Conservation (phyloP, 37 sponge, comb jelly and placozoan genomes). For the Theonella swinhoei region DNA sequence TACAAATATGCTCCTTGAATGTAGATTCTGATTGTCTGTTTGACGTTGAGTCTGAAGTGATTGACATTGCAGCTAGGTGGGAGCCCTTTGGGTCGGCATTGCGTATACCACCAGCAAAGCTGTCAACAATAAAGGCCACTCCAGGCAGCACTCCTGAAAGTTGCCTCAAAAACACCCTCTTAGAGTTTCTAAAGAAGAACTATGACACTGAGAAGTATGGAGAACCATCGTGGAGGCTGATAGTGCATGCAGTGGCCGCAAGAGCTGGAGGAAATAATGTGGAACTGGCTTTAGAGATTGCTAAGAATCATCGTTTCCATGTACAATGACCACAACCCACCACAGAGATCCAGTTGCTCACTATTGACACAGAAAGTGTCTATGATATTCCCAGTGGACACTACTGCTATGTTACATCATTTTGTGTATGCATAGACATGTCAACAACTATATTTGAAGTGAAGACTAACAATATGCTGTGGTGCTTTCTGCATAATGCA, state of each 20-base stretch:
- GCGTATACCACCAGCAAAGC: background rate
- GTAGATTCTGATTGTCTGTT: background rate
- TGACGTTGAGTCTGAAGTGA: background rate
- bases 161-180: background rate
- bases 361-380: conserved; percentile 1
- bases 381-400: background rate
- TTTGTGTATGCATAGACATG: too few species aligned
- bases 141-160: background rate
- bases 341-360: background rate
- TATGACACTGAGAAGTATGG: background rate
- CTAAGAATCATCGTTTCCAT: background rate
- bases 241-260: conserved; percentile 1
- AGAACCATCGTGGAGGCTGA: conserved; percentile 1
- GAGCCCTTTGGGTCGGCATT: background rate
- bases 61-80: background rate
- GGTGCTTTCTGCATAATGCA: too few species aligned
- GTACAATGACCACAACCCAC: background rate
- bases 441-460: too few species aligned
- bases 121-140: background rate
- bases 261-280: background rate
- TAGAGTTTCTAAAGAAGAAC: background rate
- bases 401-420: too few species aligned
- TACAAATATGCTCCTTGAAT: background rate
- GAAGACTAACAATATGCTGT: too few species aligned
- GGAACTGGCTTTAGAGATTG: background rate